A percentile compares a stretch with the other conserved stretches of the same genome.
Evolutionary conservation across 1,140 invertebrate genomes (phyloP).

Genomic region (Goniozus legneri): DNA sequence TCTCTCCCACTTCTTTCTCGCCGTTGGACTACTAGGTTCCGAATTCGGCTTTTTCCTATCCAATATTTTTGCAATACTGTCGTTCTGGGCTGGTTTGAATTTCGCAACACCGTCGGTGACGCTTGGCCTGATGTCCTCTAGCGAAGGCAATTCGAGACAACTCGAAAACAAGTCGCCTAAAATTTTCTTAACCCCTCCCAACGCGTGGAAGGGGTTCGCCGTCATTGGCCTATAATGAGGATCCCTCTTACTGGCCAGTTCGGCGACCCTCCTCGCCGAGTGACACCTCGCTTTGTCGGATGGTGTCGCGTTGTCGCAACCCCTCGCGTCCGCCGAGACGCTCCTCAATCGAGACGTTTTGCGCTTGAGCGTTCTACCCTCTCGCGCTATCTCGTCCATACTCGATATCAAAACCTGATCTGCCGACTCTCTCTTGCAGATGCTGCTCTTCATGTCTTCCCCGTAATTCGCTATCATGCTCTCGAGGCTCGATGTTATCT

Average conservation of each 20-base stretch:
- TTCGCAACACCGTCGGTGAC: conserved; percentile 37
- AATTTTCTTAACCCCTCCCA: conserved; percentile 75
- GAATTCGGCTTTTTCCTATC: conserved; percentile 49
- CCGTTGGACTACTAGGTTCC: conserved; percentile 50
- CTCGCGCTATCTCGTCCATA: conserved; percentile 44
- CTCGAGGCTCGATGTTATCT: conserved; percentile 62
- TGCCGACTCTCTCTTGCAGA: conserved; percentile 38
- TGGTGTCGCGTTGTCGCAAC: conserved; percentile 44
- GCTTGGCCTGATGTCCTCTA: conserved; percentile 47
- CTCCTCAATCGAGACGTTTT: conserved; percentile 35
- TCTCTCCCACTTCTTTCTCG: conserved; percentile 51
- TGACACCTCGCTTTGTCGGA: conserved; percentile 76
- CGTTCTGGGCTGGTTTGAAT: conserved; percentile 46
- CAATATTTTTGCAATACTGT: conserved; percentile 48
- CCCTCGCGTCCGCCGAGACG: conserved; percentile 45
- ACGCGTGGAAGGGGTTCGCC: conserved; percentile 69
- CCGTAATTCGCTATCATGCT: conserved; percentile 49
- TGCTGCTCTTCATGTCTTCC: conserved; percentile 33
- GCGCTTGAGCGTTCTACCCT: conserved; percentile 35
- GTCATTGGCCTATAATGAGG: conserved; percentile 70
- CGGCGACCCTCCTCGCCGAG: conserved; percentile 60
- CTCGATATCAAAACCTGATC: conserved; percentile 42
- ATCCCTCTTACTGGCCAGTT: conserved; percentile 76
- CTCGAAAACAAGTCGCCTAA: conserved; percentile 72
- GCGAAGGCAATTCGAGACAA: conserved; percentile 70